Base-by-base conservation (phyloP, 2,888 invertebrate genomes). In the Azorinus chamasolen region DNA sequence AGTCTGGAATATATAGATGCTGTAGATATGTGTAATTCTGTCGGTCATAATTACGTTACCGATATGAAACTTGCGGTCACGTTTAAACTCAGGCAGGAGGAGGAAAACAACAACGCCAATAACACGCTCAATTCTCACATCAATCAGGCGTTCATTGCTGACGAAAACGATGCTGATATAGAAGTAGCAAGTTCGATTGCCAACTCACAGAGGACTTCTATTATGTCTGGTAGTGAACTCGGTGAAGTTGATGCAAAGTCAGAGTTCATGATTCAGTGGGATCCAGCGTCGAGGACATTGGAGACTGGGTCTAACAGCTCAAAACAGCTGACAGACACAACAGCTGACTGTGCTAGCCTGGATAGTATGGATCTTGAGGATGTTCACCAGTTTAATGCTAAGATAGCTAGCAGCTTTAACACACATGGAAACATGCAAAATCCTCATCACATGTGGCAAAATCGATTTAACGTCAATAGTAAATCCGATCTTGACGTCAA, bases 61-160 rank as follows among this genome's bases (percentile, higher is more conserved):
- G 81, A 81, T 57, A 81, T 81, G 75, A 81, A 81, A 75, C 69
- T 81, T 37, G 81, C 81, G 8, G 74, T 81, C 0, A 81, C 66
- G n/a, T 78, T 81, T 48, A 68, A 73, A 46, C 54, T 59, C 2
- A 25, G 18, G 20, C 43, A 37, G 18, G 55, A 50, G 24, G 63
- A 66, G 1, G 66, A 62, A n/a, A 14, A 39, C 2, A 58, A 65
- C 16, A 32, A 57, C 18, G 24, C 45, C 2, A 14, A 55, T 0
- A 27, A 25, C 4, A 54, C 51, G 14, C 6, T 41, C 5, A 58
- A 43, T 12, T 63, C 45, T 25, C 57, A 73, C 24, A 22, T 53
- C 12, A 81, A 81, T 43, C 68, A 46, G n/a, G 55, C 74, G 14
- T 78, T 75, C 51, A 48, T 50, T 8, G 43, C 70, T 24, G 72